Evolutionary conservation across 2,113 vertebrate species (phyloP).

Genomic region (Oxyura jamaicensis): DNA sequence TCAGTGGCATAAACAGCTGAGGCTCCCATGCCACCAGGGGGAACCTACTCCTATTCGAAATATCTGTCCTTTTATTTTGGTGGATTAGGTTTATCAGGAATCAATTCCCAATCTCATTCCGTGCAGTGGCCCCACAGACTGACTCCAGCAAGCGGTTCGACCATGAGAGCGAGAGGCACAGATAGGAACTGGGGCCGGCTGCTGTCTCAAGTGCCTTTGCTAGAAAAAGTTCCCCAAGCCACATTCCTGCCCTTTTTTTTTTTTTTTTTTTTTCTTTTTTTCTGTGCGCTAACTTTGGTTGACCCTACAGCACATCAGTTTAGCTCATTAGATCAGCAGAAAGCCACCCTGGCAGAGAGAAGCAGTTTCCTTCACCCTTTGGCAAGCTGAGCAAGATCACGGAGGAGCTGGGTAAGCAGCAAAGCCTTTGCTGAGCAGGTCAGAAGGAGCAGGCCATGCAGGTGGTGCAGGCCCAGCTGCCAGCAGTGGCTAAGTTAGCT

Average conservation of each 20-base stretch:
- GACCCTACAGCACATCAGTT: neutral
- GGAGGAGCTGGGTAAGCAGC: neutral
- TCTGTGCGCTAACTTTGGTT: neutral
- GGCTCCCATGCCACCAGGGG: neutral
- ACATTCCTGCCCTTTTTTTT: neutral
- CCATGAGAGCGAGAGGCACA: neutral
- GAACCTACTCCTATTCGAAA: neutral
- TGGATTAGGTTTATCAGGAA: neutral
- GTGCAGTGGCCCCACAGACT: rapidly evolving
- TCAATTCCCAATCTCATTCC: neutral
- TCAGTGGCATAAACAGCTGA: neutral
- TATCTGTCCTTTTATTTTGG: neutral
- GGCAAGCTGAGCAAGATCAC: neutral
- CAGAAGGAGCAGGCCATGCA: neutral
- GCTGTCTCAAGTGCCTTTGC: neutral
- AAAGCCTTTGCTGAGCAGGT: neutral
- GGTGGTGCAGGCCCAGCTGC: neutral
- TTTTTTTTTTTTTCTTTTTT: neutral
- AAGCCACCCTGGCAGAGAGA: neutral
- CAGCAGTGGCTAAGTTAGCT: neutral
- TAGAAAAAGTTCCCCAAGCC: neutral
- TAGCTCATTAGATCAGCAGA: neutral
- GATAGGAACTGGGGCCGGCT: neutral
- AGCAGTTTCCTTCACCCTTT: neutral
- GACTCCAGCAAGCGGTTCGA: no score